Conservation (phyloP, 2,888 invertebrate genomes). For the Diaprepes abbreviatus region DNA sequence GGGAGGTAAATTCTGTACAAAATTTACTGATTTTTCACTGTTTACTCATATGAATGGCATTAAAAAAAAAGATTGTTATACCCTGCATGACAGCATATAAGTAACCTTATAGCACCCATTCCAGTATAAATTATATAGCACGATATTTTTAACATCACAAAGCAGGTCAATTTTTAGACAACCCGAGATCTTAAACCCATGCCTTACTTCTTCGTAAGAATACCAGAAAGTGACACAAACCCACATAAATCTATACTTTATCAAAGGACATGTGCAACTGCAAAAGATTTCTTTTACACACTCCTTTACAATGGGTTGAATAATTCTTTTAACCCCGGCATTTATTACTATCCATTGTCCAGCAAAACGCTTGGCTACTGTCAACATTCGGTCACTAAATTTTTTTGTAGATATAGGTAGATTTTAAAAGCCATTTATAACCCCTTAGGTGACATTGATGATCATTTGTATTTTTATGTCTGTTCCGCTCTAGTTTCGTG, state of each 20-base stretch:
- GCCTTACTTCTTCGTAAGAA: slow-evolving; percentile 40
- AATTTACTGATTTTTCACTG: no score
- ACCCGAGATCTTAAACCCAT: slow-evolving; percentile 39
- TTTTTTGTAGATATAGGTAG: slow-evolving; percentile 48
- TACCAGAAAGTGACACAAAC: slow-evolving; percentile 44
- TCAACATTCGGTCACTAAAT: slow-evolving; percentile 38
- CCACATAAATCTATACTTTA: slow-evolving; percentile 46
- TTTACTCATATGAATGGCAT: no score
- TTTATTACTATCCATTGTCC: slow-evolving; percentile 59
- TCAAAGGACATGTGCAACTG: slow-evolving; percentile 45
- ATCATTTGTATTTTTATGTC: slow-evolving; percentile 21
- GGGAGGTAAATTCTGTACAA: no score
- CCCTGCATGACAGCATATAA: no score
- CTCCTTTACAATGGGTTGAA: slow-evolving; percentile 59
- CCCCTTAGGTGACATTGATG: slow-evolving; percentile 54
- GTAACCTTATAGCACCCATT: no score
- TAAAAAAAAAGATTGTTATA: no score
- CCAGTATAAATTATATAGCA: no score
- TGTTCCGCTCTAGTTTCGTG: slow-evolving; percentile 1
- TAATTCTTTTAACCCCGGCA: slow-evolving; percentile 60
- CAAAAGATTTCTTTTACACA: slow-evolving; percentile 41
- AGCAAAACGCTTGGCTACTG: slow-evolving; percentile 45
- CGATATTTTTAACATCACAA: not conserved
- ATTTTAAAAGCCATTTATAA: slow-evolving; percentile 54
- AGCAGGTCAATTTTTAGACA: slow-evolving; percentile 41